Conservation (phyloP, 2,797 vertebrate genomes). For the Margarornis squamiger region DNA sequence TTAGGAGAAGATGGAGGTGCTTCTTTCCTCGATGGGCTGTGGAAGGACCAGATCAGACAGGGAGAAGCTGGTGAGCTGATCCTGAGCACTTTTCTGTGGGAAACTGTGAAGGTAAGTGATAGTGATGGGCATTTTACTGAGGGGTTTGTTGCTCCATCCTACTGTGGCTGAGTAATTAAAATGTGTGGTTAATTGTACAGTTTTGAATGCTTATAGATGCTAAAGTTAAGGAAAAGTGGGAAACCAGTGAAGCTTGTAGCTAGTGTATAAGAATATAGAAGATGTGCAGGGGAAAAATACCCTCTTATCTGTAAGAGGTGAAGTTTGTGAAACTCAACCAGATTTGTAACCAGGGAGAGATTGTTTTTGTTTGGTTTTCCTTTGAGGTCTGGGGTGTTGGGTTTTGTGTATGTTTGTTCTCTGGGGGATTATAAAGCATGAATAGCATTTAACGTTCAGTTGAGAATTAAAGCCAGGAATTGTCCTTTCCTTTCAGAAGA, state of each 20-base stretch:
- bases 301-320: neutral
- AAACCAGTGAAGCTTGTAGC: neutral
- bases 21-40: rapidly evolving
- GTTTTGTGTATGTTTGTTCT: neutral
- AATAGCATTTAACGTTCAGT: neutral
- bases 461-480: neutral
- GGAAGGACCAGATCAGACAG: neutral
- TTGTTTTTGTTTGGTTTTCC: neutral
- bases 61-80: neutral
- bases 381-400: neutral
- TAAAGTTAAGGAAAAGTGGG: neutral
- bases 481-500: neutral
- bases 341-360: neutral
- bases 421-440: neutral
- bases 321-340: neutral
- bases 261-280: neutral
- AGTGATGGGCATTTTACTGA: rapidly evolving
- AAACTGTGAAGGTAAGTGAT: neutral
- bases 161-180: rapidly evolving
- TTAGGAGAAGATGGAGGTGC: neutral
- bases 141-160: neutral
- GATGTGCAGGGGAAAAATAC: rapidly evolving
- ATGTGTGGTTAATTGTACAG: rapidly evolving
- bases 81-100: rapidly evolving
- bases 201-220: rapidly evolving